A percentile compares a stretch with the other conserved stretches of the same genome.
These are phyloP conservation scores for Bombus difficillimus DNA, from an alignment of 1,140 invertebrate species.

Conservation along the genomic window DNA sequence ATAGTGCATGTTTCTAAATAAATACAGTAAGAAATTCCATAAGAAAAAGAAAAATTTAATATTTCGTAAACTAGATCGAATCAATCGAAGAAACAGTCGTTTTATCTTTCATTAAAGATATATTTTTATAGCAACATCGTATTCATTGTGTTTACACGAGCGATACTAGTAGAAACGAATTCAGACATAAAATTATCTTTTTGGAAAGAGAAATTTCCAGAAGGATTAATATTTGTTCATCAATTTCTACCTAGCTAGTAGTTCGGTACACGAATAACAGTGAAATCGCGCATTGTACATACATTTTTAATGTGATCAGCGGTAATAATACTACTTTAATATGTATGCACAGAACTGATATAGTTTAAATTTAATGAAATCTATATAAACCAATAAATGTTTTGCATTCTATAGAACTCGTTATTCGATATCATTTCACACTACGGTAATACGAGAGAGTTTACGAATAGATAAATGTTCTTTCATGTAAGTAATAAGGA, in stretches of 20 bases:
- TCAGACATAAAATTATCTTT: slow-evolving; percentile 31
- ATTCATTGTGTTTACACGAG: slow-evolving; percentile 65
- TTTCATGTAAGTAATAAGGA: background rate
- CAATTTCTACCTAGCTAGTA: slow-evolving; percentile 35
- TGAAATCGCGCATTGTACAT: slow-evolving; percentile 56
- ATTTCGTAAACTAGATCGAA: slow-evolving; percentile 45
- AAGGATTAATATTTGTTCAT: slow-evolving; percentile 38
- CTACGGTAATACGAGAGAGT: background rate
- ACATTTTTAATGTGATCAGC: slow-evolving; percentile 65
- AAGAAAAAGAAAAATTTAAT: background rate
- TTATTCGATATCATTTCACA: background rate
- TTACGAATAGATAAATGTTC: background rate
- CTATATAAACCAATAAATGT: slow-evolving; percentile 65
- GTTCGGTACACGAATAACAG: slow-evolving; percentile 37
- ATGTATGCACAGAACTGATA: slow-evolving; percentile 68
- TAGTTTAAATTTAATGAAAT: slow-evolving; percentile 58
- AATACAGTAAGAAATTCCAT: background rate
- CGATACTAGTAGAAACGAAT: slow-evolving; percentile 48
- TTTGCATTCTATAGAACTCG: slow-evolving; percentile 62
- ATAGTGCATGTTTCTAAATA: background rate
- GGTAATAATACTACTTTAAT: slow-evolving; percentile 61
- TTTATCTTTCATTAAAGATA: slow-evolving; percentile 68
- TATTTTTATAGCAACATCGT: slow-evolving; percentile 69
- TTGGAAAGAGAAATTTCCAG: slow-evolving; percentile 27
- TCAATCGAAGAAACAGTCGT: slow-evolving; percentile 39